These are phyloP conservation scores for Campylorhamphus procurvoides DNA, from an alignment of 2,113 vertebrate species.

Conservation along the genomic window DNA sequence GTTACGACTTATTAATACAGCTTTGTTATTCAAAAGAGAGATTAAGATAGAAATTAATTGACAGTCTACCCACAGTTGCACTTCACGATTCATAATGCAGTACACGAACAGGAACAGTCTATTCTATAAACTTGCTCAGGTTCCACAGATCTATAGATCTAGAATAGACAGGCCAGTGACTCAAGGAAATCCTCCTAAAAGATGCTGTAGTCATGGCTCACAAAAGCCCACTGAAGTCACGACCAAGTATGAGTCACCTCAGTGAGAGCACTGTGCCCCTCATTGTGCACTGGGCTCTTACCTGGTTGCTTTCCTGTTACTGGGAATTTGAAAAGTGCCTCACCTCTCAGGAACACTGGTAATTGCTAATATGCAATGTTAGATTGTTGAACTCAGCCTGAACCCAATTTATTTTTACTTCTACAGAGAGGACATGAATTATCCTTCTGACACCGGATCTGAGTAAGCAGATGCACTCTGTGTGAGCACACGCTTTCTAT, in stretches of 20 bases:
- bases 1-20: background rate
- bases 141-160: background rate
- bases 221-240: constrained; percentile 30
- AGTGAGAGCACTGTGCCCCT: background rate
- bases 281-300: background rate
- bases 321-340: background rate
- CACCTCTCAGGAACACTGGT: background rate
- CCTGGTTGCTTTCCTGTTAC: background rate
- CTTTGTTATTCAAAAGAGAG: constrained; percentile 40
- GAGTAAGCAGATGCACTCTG: background rate
- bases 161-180: constrained; percentile 24
- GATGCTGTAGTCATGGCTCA: background rate
- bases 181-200: constrained; percentile 13
- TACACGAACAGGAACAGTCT: background rate
- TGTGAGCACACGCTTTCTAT: background rate
- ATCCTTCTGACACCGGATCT: constrained; percentile 37
- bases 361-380: background rate
- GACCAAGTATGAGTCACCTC: background rate
- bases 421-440: constrained; percentile 19
- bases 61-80: constrained; percentile 40
- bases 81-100: background rate
- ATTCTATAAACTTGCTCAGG: background rate
- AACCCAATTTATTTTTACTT: constrained; percentile 66
- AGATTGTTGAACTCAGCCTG: constrained; percentile 46
- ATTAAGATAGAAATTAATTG: constrained; percentile 36